These are phyloP conservation scores for Nasua narica DNA, from an alignment of 2,797 vertebrate genomes.

Conservation along the genomic window DNA sequence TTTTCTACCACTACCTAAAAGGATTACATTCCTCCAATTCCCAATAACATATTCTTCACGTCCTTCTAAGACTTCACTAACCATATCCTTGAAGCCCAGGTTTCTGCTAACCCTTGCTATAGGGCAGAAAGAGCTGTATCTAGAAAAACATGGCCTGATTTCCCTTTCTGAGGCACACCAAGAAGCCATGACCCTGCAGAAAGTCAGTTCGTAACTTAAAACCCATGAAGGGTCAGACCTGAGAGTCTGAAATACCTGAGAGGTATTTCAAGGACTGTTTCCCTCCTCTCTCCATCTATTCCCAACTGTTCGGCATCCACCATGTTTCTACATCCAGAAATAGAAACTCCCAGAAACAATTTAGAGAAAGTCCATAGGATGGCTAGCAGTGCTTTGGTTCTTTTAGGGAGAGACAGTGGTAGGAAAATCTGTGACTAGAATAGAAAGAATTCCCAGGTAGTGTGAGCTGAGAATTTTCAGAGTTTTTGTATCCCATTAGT, in stretches of 20 bases:
- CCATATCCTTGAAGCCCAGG: neutral
- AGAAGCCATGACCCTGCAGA: neutral
- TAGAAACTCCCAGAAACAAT: neutral
- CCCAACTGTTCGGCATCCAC: neutral
- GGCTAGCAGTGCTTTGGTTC: neutral
- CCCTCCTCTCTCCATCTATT: neutral
- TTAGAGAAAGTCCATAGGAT: neutral
- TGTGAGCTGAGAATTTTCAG: neutral
- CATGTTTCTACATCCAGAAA: neutral
- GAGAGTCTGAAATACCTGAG: neutral
- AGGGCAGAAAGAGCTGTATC: neutral
- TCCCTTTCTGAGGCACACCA: neutral
- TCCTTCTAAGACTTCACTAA: neutral
- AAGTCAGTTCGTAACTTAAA: neutral
- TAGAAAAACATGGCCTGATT: neutral
- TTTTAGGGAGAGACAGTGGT: neutral
- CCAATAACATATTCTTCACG: neutral
- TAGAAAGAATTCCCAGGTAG: neutral
- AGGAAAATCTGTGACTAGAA: neutral
- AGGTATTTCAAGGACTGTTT: neutral
- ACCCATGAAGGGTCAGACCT: neutral
- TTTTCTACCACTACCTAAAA: neutral
- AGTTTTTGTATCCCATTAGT: neutral
- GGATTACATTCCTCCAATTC: neutral
- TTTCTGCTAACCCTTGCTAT: neutral